A percentile compares a stretch with the other conserved stretches of the same genome.
These are phyloP conservation scores for Ennomos fuscantarius DNA, from an alignment of 2,888 invertebrate species.

Conservation along the genomic window DNA sequence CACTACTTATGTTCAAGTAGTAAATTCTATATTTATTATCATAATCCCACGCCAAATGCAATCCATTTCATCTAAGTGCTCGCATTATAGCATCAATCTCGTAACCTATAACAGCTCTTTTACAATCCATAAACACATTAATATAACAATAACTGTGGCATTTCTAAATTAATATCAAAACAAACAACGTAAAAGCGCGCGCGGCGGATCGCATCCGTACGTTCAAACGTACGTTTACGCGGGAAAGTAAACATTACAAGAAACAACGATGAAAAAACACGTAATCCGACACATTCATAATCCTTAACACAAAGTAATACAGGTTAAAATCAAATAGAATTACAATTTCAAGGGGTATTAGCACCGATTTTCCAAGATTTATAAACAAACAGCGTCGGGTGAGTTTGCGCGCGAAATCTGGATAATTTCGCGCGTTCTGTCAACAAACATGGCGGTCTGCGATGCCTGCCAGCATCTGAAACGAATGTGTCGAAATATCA, in stretches of 20 bases:
- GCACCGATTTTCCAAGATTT: constrained; percentile 51
- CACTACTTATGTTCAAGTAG: constrained; percentile 17
- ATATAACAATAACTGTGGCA: constrained; percentile 53
- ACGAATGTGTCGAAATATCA: constrained; percentile 63
- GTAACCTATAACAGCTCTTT: constrained; percentile 41
- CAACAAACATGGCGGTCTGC: constrained; percentile 67
- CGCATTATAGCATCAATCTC: constrained; percentile 38
- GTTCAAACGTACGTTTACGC: constrained; percentile 39
- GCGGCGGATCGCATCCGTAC: constrained; percentile 47
- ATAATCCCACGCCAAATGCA: constrained; percentile 28
- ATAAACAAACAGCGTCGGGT: constrained; percentile 61
- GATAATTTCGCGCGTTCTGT: constrained; percentile 75
- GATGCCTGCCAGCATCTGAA: constrained; percentile 47
- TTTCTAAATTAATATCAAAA: constrained; percentile 59
- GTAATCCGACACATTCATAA: constrained; percentile 26
- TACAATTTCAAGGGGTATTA: constrained; percentile 49
- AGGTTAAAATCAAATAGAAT: constrained; percentile 54
- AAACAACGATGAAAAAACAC: constrained; percentile 27
- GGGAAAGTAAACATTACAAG: constrained; percentile 48
- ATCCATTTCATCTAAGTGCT: constrained; percentile 36
- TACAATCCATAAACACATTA: constrained; percentile 52
- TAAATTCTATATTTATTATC: constrained; percentile 21
- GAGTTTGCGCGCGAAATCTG: constrained; percentile 72
- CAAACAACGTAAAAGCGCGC: constrained; percentile 52
- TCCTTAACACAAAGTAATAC: constrained; percentile 52